A percentile compares a stretch with the other conserved stretches of the same genome.
Evolutionary conservation across 2,113 vertebrate genomes (phyloP).

Genomic region (Nothocercus julius): DNA sequence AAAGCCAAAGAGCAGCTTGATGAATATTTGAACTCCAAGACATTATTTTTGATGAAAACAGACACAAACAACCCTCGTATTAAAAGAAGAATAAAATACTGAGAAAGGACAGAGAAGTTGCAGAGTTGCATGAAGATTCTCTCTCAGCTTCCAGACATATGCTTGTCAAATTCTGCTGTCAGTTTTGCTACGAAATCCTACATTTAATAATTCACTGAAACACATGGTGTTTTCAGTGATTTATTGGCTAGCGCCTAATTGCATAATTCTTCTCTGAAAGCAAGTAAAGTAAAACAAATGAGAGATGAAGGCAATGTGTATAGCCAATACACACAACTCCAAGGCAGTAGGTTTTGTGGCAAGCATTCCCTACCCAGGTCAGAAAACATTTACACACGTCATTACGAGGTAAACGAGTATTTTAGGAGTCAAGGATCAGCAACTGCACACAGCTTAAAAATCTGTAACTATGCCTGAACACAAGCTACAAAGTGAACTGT

Average conservation of each 20-base stretch:
- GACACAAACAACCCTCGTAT: not conserved
- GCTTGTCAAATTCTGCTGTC: not conserved
- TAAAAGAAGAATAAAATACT: not conserved
- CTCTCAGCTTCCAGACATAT: not conserved
- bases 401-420: not conserved
- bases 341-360: not conserved
- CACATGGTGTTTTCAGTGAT: not conserved
- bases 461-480: not conserved
- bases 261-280: not conserved
- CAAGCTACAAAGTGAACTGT: not conserved
- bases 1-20: not conserved
- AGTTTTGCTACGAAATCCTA: not conserved
- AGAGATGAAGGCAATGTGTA: not conserved
- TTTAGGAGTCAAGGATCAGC: not conserved
- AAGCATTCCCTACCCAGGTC: not conserved
- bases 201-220: not conserved
- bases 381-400: not conserved
- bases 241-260: not conserved
- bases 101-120: not conserved
- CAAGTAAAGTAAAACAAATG: not conserved
- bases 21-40: not conserved
- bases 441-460: rapidly evolving
- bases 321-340: not conserved
- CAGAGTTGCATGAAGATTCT: not conserved
- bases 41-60: not conserved